These are phyloP conservation scores for Pantherophis guttatus DNA, from an alignment of 2,113 vertebrate genomes.

Conservation along the genomic window DNA sequence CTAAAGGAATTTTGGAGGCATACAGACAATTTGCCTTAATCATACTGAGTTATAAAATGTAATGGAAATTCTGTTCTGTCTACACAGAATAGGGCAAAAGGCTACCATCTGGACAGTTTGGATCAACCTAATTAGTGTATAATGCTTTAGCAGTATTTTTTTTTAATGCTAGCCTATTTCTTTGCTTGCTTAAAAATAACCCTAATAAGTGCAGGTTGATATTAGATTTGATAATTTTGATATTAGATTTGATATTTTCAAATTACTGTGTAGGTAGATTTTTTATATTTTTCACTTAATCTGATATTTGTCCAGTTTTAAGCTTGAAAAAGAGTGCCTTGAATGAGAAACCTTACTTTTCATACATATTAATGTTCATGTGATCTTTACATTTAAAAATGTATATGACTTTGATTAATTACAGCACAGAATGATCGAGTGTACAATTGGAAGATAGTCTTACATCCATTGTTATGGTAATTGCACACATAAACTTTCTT, in stretches of 20 bases:
- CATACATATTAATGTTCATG: neutral
- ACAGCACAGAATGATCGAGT: neutral
- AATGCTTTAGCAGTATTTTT: neutral
- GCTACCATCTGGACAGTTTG: neutral
- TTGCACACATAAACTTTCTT: neutral
- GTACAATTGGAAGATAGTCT: neutral
- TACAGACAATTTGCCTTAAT: neutral
- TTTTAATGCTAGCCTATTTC: neutral
- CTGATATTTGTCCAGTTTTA: neutral
- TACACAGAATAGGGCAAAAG: neutral
- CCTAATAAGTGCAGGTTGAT: neutral
- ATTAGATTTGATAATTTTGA: neutral
- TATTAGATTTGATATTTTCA: neutral
- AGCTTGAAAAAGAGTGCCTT: neutral
- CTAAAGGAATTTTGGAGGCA: neutral
- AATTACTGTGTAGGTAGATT: neutral
- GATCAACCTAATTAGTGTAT: neutral
- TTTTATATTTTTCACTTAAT: neutral
- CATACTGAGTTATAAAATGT: neutral
- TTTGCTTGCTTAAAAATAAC: neutral
- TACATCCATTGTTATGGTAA: neutral
- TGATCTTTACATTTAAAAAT: neutral
- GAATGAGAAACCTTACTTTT: neutral
- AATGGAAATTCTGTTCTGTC: neutral
- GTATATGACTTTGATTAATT: neutral